Percentiles rank a stretch among this genome's conserved stretches.
Evolutionary conservation across 1,140 invertebrate genomes (phyloP).

Genomic region (Brachionus manjavacas): DNA sequence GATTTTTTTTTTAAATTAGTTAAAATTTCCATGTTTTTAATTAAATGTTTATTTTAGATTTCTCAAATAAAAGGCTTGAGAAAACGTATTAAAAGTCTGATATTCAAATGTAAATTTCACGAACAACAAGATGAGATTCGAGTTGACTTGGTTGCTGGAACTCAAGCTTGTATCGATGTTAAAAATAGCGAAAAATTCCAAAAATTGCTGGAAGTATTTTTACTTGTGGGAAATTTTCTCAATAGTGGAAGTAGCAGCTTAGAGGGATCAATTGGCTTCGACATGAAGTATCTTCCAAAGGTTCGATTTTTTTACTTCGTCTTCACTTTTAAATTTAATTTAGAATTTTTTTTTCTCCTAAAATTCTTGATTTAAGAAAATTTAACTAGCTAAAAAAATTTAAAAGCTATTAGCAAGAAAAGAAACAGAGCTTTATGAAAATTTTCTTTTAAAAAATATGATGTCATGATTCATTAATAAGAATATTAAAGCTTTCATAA

Average conservation of each 20-base stretch:
- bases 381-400: too few relatives aligned
- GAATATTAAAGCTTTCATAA: too few relatives aligned
- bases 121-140: conserved; percentile 58
- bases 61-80: conserved; percentile 76
- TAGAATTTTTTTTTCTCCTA: too few relatives aligned
- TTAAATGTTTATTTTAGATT: conserved; percentile 59
- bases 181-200: conserved; percentile 81
- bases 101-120: conserved; percentile 77
- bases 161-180: conserved; percentile 90
- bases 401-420: too few relatives aligned
- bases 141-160: conserved; percentile 80
- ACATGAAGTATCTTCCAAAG: conserved; percentile 90
- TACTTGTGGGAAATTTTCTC: conserved; percentile 88
- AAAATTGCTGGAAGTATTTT: conserved; percentile 78
- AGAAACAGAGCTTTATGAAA: too few relatives aligned
- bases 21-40: too few relatives aligned
- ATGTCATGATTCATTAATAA: too few relatives aligned
- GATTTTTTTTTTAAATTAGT: neutral
- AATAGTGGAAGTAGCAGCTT: conserved; percentile 87
- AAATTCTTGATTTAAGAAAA: too few relatives aligned
- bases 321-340: too few relatives aligned
- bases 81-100: conserved; percentile 79
- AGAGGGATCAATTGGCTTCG: conserved; percentile 83
- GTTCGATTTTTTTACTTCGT: conserved; percentile 54
- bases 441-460: too few relatives aligned